A percentile compares a stretch with the other conserved stretches of the same genome.
These are phyloP conservation scores for Armadillidium nasatum DNA, from an alignment of 1,140 invertebrate species.

Conservation along the genomic window DNA sequence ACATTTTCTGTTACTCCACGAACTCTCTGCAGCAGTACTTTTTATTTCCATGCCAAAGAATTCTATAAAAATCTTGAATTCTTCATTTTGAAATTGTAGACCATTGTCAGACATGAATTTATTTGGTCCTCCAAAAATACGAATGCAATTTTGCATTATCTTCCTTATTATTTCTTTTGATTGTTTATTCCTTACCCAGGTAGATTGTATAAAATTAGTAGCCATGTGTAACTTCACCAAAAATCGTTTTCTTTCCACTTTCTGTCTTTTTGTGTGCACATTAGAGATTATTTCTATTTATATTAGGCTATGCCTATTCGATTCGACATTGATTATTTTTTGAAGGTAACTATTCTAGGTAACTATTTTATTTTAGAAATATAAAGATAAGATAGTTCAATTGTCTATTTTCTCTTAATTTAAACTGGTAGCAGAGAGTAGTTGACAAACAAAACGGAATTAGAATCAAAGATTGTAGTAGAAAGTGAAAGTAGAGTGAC, in stretches of 20 bases:
- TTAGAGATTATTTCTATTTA: too few relatives aligned
- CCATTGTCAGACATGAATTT: slow-evolving; percentile 12
- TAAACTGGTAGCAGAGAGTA: too few relatives aligned
- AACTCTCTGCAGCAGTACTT: slow-evolving; percentile 1
- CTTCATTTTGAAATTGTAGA: neutral
- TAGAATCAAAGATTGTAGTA: too few relatives aligned
- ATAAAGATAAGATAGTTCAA: too few relatives aligned
- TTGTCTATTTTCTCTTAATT: too few relatives aligned
- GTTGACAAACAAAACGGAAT: too few relatives aligned
- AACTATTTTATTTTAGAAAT: too few relatives aligned
- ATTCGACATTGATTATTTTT: too few relatives aligned
- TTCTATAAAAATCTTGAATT: neutral
- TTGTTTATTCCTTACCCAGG: neutral
- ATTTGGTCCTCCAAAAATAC: slow-evolving; percentile 11
- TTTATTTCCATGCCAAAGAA: neutral
- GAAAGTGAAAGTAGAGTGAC: too few relatives aligned
- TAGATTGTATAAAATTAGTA: neutral
- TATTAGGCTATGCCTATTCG: too few relatives aligned
- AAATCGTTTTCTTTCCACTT: neutral
- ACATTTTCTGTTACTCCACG: slow-evolving; percentile 8
- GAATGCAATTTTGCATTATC: neutral
- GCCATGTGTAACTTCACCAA: slow-evolving; percentile 1
- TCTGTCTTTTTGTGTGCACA: too few relatives aligned
- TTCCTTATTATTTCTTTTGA: neutral
- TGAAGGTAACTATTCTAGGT: too few relatives aligned